A percentile compares a stretch with the other conserved stretches of the same genome.
Evolutionary conservation across 2,113 vertebrate genomes (phyloP).

Genomic region (Scatophagus argus): DNA sequence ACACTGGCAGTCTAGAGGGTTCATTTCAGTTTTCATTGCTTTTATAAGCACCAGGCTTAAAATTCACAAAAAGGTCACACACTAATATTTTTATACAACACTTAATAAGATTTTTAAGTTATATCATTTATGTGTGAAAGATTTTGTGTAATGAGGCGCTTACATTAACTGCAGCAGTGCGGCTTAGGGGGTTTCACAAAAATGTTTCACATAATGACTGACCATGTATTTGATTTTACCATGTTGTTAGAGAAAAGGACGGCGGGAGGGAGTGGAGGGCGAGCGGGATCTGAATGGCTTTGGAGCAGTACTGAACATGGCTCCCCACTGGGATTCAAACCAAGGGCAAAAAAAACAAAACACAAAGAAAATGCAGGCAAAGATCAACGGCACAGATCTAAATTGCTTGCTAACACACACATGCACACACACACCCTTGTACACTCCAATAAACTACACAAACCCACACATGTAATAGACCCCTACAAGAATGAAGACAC

Average conservation of each 20-base stretch:
- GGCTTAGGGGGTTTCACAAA: conserved; percentile 29
- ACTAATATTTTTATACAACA: conserved; percentile 63
- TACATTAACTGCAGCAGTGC: conserved; percentile 39
- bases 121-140: conserved; percentile 66
- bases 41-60: conserved; percentile 57
- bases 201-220: conserved; percentile 50
- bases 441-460: conserved; percentile 24
- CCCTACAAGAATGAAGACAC: conserved; percentile 45
- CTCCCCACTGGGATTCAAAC: conserved; percentile 55
- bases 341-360: conserved; percentile 39
- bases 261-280: background rate
- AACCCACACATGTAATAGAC: conserved; percentile 35
- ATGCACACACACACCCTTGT: background rate
- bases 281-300: conserved; percentile 11
- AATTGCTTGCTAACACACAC: conserved; percentile 27
- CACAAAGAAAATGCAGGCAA: conserved; percentile 10
- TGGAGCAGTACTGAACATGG: conserved; percentile 35
- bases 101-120: conserved; percentile 57
- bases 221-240: conserved; percentile 45
- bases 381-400: conserved; percentile 45
- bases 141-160: conserved; percentile 56
- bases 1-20: conserved; percentile 41
- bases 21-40: conserved; percentile 60
- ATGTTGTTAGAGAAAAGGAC: conserved; percentile 31
- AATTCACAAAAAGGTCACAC: conserved; percentile 64